Percentiles rank a stretch among this genome's conserved stretches.
Evolutionary conservation across 2,797 vertebrate species (phyloP).

Genomic region (Eulemur mongoz): DNA sequence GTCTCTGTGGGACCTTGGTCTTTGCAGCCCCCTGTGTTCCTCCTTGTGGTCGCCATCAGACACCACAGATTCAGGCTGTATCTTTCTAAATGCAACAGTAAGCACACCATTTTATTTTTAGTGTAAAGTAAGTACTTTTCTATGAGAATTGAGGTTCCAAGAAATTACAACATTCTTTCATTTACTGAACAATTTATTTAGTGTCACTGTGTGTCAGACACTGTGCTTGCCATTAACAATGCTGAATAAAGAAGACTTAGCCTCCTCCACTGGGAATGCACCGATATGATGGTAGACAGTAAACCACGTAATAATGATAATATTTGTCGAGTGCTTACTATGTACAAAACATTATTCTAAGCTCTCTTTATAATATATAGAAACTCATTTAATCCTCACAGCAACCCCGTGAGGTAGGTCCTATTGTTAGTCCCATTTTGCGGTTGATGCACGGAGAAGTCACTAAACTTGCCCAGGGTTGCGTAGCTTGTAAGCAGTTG

Average conservation of each 20-base stretch:
- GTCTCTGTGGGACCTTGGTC: neutral
- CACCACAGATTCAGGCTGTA: neutral
- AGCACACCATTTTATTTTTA: neutral
- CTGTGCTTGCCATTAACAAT: neutral
- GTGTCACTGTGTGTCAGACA: neutral
- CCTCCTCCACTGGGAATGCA: neutral
- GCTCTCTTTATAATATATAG: neutral
- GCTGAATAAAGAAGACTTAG: neutral
- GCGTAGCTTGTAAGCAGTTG: neutral
- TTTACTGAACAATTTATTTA: neutral
- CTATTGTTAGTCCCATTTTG: neutral
- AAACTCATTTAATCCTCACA: neutral
- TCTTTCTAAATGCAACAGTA: neutral
- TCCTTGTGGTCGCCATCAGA: neutral
- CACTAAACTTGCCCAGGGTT: neutral
- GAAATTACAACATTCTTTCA: neutral
- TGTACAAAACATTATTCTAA: neutral
- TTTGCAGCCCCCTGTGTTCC: neutral
- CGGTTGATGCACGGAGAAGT: neutral
- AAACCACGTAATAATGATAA: neutral
- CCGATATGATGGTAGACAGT: neutral
- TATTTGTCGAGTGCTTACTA: neutral
- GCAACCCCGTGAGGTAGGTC: neutral
- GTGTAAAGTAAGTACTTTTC: neutral
- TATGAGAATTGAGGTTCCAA: neutral